A percentile compares a stretch with the other conserved stretches of the same genome.
phyloP scores from a whole-genome alignment of 2,888 invertebrate species.

The Nipponacmea schrenckii region DNA sequence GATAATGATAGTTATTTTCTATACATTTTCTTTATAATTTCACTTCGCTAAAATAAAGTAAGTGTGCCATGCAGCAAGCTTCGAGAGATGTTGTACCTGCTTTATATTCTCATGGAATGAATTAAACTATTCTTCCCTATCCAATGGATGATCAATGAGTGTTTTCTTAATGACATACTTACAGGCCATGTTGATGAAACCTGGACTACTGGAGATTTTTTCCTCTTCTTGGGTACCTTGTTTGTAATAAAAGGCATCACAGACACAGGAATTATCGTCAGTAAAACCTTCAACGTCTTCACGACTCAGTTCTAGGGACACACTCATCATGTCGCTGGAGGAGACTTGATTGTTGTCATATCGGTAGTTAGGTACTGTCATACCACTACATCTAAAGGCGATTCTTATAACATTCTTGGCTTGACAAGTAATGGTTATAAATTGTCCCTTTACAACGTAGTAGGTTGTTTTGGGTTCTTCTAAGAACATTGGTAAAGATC shows the following conservation, averaged over 20 bases:
- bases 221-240: background rate
- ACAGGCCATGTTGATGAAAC: background rate
- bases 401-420: background rate
- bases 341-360: background rate
- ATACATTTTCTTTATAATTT: too few relatives aligned
- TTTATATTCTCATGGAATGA: too few relatives aligned
- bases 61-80: too few relatives aligned
- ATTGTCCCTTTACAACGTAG: background rate
- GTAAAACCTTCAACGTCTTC: slow-evolving; percentile 1
- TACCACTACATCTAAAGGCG: background rate
- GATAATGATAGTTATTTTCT: too few relatives aligned
- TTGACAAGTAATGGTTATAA: background rate
- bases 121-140: too few relatives aligned
- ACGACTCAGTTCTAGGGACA: background rate
- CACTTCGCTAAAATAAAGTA: too few relatives aligned
- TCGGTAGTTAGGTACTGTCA: background rate
- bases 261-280: background rate
- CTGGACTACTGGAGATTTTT: background rate
- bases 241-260: background rate
- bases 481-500: background rate
- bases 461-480: background rate
- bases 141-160: too few relatives aligned
- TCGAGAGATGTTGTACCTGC: too few relatives aligned
- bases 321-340: background rate
- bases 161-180: background rate